Evolutionary conservation across 2,113 vertebrate genomes (phyloP), one percentile per base, ranked within the genome.

Genomic region (Caranx melampygus): DNA sequence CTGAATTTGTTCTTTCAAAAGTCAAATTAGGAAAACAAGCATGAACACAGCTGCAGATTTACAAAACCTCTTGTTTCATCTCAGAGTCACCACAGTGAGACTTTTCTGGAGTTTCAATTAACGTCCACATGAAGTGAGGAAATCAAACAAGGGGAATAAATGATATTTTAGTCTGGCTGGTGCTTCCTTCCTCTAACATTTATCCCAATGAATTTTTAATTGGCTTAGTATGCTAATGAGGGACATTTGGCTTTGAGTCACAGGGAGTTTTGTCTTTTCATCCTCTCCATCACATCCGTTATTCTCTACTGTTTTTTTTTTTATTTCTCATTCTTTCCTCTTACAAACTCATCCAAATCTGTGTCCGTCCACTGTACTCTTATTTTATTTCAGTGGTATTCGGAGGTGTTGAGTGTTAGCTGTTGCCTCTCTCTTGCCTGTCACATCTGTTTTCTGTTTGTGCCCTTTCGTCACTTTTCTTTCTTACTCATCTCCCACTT

Each of bases 151-250:
- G 37, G 4, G 21, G 54, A 34, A 60, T 9, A 63, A 82, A 74
- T 52, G 18, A 18, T 57, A 54, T 52, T 83, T 72, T n/a, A 63
- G n/a, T 78, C 37, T 51, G 37, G 55, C 75, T 61, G 73, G 67
- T 67, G 42, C 40, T 72, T 79, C 72, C 79, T 82, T 88, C 78
- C 58, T 84, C 68, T 87, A 78, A 73, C 87, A 89, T 91, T 92
- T 87, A 89, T 86, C 52, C 59, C 71, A 63, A 87, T 92, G 6
- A 85, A 91, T 93, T 85, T 93, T 94, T 92, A 85, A 92, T 93
- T 92, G 70, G 72, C 90, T 90, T 87, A 72, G 78, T 88, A 90
- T 86, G 86, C 73, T 90, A 88, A 93, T 86, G 65, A 89, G 66
- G 49, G 52, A 73, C 75, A 60, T 92, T 90, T 81, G 76, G 64